phyloP scores from a whole-genome alignment of 1,140 invertebrate genomes.

The Penaeus japonicus region DNA sequence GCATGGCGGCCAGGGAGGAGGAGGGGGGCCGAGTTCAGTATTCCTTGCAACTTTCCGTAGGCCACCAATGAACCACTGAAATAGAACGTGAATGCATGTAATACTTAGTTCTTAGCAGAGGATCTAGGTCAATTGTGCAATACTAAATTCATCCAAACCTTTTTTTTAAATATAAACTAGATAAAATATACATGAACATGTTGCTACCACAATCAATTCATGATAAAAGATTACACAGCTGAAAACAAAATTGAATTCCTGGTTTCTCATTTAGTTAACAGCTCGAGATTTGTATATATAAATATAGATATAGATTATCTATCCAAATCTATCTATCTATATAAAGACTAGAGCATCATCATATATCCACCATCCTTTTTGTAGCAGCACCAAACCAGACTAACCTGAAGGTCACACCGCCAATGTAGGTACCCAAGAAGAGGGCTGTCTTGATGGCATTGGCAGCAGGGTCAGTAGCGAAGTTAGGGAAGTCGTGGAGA shows the following conservation, averaged over 20 bases:
- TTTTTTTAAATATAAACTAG: too few species aligned
- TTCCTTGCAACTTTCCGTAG: slow-evolving; percentile 90
- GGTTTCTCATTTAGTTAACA: too few species aligned
- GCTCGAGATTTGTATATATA: too few species aligned
- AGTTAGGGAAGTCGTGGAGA: slow-evolving; percentile 82
- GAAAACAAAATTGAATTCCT: too few species aligned
- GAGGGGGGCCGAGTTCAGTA: slow-evolving; percentile 80
- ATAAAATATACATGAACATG: too few species aligned
- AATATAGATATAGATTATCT: neutral
- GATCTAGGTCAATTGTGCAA: too few species aligned
- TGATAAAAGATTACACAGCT: too few species aligned
- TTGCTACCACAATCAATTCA: too few species aligned
- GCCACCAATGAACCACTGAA: slow-evolving; percentile 83
- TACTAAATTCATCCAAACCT: too few species aligned
- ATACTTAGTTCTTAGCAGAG: too few species aligned
- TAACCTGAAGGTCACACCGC: slow-evolving; percentile 83
- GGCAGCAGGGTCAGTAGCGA: slow-evolving; percentile 83
- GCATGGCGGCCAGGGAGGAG: slow-evolving; percentile 83
- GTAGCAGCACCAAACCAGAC: neutral
- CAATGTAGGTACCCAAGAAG: slow-evolving; percentile 90
- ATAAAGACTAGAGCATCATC: neutral
- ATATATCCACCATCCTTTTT: too few species aligned
- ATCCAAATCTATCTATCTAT: neutral
- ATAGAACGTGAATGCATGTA: too few species aligned
- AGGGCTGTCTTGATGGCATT: slow-evolving; percentile 86